Evolutionary conservation across 2,113 vertebrate genomes (phyloP), one percentile per base, ranked within the genome.

Genomic region (Peromyscus maniculatus): DNA sequence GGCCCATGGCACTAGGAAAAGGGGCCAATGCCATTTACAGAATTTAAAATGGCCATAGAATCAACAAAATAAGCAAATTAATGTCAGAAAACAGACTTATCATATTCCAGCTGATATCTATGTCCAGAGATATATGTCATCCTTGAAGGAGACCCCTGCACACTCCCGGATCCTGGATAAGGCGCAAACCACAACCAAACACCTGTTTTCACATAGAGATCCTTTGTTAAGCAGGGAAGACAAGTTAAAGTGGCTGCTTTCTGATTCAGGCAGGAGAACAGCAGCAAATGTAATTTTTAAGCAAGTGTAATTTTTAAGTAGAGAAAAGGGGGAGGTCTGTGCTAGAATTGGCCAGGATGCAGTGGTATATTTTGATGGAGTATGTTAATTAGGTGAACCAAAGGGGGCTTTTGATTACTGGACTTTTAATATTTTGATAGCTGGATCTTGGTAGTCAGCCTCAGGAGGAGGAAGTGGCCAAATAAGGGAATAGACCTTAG

Each of bases 21-120:
- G 64, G 64, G 90, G 71, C 36, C 19, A 95, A 19, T 71, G 19
- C 4, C 33, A 72, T 89, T 77, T 92, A 52, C 64, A 69, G 78
- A 91, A 64, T 93, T 90, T 77, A 74, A 91, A 92, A 64, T 74
- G 22, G 57, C 46, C 83, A 55, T 26, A 55, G 39, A 93, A 78
- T 36, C n/a, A 92, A 57, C 57, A 33, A 82, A 28, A 77, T 39
- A 46, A 80, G 7, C 71, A 82, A 77, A 55, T 24, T 39, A 66
- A 67, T 33, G 43, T 84, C 31, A n/a, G 57, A 59, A 49, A 33
- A 46, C 31, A 31, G 69, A 87, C 59, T 86, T 49, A 78, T 31
- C 55, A 71, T 80, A 72, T 55, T 8, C 33, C 9, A 26, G 49
- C 28, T 87, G 33, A 26, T 22, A 49, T 52, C 49, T 77, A 52